Percentiles rank a stretch among this genome's conserved stretches.
Evolutionary conservation across 1,140 invertebrate genomes (phyloP).

Genomic region (Platorchestia sp.): DNA sequence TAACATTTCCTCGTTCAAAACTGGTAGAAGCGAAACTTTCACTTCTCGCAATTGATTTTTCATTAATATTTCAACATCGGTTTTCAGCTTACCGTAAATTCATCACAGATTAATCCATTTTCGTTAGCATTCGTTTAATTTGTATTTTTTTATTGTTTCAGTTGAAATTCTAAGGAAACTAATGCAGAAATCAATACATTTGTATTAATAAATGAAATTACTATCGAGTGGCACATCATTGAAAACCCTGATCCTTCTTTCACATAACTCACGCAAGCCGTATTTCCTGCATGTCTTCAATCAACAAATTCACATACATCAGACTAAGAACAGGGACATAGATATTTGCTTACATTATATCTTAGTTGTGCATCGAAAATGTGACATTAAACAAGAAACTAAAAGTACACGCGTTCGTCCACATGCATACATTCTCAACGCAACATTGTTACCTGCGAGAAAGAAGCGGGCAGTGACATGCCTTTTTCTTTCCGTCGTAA

Average conservation of each 20-base stretch:
- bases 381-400: too few species aligned
- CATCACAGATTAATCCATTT: background rate
- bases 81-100: background rate
- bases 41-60: background rate
- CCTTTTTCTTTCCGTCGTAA: constrained; percentile 81
- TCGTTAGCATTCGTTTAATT: background rate
- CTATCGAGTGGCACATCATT: background rate
- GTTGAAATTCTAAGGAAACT: background rate
- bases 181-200: background rate
- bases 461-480: constrained; percentile 69
- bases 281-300: too few species aligned
- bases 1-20: too few species aligned
- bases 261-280: background rate
- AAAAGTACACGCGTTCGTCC: background rate
- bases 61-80: background rate
- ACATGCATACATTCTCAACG: background rate
- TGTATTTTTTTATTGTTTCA: background rate
- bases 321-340: background rate
- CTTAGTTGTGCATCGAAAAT: too few species aligned
- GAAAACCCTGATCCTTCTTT: background rate
- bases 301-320: background rate
- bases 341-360: background rate
- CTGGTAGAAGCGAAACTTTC: too few species aligned
- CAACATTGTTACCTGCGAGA: constrained; percentile 60
- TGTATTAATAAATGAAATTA: background rate